phyloP scores from a whole-genome alignment of 2,797 vertebrate species.

The Chelon labrosus region DNA sequence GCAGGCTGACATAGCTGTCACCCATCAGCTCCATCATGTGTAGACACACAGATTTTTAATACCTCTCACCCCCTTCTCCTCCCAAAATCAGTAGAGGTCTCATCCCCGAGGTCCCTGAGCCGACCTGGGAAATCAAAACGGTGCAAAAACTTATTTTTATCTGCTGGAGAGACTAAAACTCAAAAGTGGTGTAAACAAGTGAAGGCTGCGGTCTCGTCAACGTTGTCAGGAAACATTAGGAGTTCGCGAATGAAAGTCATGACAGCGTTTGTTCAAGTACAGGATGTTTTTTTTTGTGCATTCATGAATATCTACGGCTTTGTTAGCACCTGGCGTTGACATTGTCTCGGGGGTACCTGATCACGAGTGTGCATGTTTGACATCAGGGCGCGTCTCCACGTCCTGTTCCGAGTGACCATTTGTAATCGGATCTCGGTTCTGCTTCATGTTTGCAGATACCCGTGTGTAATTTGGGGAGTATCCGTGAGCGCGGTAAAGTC shows the following conservation, averaged over 20 bases:
- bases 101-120: conserved; percentile 48
- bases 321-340: too few relatives aligned
- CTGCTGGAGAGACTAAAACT: conserved; percentile 25
- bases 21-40: conserved; percentile 74
- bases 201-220: conserved; percentile 49
- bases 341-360: too few relatives aligned
- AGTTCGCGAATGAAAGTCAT: conserved; percentile 44
- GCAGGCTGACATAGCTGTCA: conserved; percentile 66
- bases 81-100: conserved; percentile 21
- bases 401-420: too few relatives aligned
- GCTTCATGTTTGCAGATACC: too few relatives aligned
- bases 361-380: too few relatives aligned
- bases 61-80: conserved; percentile 5
- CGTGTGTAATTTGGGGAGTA: too few relatives aligned
- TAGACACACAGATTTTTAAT: conserved; percentile 68
- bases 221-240: conserved; percentile 48
- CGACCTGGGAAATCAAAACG: conserved; percentile 64
- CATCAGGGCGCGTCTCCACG: too few relatives aligned
- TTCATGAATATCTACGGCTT: too few relatives aligned
- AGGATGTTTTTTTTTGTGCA: background rate
- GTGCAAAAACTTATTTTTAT: conserved; percentile 53
- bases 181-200: conserved; percentile 29
- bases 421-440: too few relatives aligned
- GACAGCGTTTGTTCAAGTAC: conserved; percentile 13
- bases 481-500: too few relatives aligned